Conservation (phyloP, 2,113 vertebrate genomes). For the Colaptes auratus region DNA sequence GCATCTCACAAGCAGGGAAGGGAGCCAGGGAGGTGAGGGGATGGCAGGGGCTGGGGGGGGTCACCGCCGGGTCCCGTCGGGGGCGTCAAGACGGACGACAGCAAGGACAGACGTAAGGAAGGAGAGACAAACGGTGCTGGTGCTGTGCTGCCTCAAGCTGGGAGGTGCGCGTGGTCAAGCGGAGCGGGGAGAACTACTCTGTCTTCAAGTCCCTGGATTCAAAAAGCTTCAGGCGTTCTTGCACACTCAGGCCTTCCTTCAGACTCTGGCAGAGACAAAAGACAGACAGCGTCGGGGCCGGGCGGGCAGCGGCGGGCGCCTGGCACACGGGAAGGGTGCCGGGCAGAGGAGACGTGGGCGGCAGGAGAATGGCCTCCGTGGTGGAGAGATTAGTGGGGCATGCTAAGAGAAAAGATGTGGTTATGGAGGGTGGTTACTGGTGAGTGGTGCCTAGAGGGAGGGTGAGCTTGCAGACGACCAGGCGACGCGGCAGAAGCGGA, state of each 20-base stretch:
- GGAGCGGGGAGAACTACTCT: conserved; percentile 81
- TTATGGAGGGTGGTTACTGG: conserved; percentile 48
- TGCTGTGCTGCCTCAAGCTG: conserved; percentile 72
- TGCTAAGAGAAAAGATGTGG: conserved; percentile 64
- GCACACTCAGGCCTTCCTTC: conserved; percentile 96
- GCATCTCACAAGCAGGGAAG: conserved; percentile 46
- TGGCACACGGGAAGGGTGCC: not conserved
- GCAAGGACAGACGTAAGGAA: conserved; percentile 54
- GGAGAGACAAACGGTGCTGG: conserved; percentile 59
- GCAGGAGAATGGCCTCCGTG: not conserved
- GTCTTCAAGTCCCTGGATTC: conserved; percentile 96
- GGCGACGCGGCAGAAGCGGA: not conserved
- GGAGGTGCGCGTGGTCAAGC: conserved; percentile 70
- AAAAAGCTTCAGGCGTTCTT: conserved; percentile 97
- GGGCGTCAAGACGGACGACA: conserved; percentile 54
- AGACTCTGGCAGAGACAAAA: conserved; percentile 85
- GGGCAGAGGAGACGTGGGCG: conserved; percentile 3
- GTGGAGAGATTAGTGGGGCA: conserved; percentile 73
- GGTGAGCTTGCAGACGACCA: conserved; percentile 17
- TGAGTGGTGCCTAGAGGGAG: conserved; percentile 14
- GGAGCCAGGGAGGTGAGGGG: conserved; percentile 23
- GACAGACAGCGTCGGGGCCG: not conserved
- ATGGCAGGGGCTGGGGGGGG: not conserved
- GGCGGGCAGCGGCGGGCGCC: accelerated
- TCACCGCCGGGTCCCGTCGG: conserved; percentile 33